Conservation (phyloP, 2,888 invertebrate genomes). For the Adela reaumurella region DNA sequence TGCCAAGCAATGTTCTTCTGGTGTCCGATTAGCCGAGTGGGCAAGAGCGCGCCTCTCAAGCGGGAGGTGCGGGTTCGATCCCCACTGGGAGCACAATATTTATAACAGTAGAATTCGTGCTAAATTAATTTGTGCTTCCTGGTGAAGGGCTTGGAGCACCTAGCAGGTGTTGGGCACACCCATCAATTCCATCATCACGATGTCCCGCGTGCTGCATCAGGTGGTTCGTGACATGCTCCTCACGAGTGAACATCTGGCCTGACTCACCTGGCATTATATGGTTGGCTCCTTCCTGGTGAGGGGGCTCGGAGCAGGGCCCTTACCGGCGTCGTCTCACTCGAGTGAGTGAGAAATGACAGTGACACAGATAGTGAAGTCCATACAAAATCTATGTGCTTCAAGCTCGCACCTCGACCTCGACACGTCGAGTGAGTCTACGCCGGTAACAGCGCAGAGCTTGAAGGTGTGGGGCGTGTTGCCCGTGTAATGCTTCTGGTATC, state of each 20-base stretch:
- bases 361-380: no score
- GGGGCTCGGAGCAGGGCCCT: slow-evolving; percentile 67
- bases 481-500: no score
- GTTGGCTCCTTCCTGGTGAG: slow-evolving; percentile 72
- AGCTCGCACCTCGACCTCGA: slow-evolving; percentile 81
- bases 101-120: no score
- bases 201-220: no score
- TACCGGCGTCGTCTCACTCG: slow-evolving; percentile 72
- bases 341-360: no score
- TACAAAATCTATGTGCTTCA: slow-evolving; percentile 57
- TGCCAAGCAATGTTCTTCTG: no score
- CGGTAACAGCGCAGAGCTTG: slow-evolving; percentile 69
- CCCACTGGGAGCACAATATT: no score
- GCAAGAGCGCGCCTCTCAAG: no score
- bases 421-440: slow-evolving; percentile 70
- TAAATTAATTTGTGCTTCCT: no score
- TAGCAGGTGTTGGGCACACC: slow-evolving; percentile 73
- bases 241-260: slow-evolving; percentile 69
- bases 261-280: slow-evolving; percentile 58
- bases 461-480: slow-evolving; percentile 72
- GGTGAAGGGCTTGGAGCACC: slow-evolving; percentile 70
- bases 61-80: no score
- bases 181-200: slow-evolving; percentile 54
- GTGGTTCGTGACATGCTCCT: slow-evolving; percentile 69
- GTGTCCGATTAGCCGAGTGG: no score